Evolutionary conservation across 53 echinoderm and acorn worm species (phyloP).

Genomic region (Temnopleurus reevesii): DNA sequence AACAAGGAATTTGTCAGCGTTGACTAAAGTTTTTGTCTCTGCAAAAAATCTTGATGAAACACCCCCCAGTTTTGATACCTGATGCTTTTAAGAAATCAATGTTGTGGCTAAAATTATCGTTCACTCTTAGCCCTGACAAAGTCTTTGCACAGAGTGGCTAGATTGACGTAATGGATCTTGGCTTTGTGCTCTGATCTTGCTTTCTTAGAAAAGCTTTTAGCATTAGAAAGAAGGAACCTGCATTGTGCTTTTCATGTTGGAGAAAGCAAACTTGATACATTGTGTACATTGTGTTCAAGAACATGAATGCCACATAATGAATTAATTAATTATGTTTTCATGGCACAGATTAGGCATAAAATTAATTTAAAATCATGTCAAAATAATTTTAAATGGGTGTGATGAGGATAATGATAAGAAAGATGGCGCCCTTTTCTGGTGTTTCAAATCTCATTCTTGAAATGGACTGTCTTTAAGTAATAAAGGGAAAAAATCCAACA

Average conservation of each 20-base stretch:
- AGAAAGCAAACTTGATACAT: background rate
- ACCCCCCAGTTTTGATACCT: background rate
- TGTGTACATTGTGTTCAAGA: background rate
- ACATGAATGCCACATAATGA: background rate
- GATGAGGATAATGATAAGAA: background rate
- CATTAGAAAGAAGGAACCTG: background rate
- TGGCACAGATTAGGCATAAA: too few relatives aligned
- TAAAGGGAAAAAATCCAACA: too few relatives aligned
- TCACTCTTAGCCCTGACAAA: background rate
- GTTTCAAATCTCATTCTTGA: too few relatives aligned
- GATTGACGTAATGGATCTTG: background rate
- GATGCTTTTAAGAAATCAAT: background rate
- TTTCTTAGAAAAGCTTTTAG: slow-evolving; percentile 1
- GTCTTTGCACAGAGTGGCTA: background rate
- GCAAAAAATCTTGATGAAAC: background rate
- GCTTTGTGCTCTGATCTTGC: background rate
- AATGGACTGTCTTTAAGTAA: too few relatives aligned
- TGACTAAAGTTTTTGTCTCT: background rate
- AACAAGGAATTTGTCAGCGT: too few relatives aligned
- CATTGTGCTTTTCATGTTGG: background rate
- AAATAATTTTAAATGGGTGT: too few relatives aligned
- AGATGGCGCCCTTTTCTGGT: too few relatives aligned
- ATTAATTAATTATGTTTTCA: too few relatives aligned
- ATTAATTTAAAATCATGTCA: too few relatives aligned
- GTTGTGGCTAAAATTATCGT: background rate